These are phyloP conservation scores for Drosophila teissieri DNA, from an alignment of 1,140 invertebrate species.

Conservation along the genomic window DNA sequence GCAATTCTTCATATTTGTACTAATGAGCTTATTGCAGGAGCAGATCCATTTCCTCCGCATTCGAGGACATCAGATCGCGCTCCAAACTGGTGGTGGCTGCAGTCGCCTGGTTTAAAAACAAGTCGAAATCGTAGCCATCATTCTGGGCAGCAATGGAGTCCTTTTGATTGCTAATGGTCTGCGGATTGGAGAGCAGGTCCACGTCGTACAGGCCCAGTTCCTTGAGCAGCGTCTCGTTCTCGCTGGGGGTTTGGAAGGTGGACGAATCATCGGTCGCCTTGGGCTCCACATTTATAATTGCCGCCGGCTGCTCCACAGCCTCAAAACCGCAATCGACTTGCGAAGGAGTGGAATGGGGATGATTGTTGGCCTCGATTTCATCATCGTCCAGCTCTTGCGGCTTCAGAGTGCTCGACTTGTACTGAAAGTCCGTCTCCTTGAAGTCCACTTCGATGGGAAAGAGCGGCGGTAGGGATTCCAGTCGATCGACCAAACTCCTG, in stretches of 20 bases:
- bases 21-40: conserved; percentile 60
- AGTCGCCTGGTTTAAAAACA: conserved; percentile 73
- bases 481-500: conserved; percentile 87
- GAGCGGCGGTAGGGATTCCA: conserved; percentile 89
- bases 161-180: conserved; percentile 76
- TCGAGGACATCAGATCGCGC: conserved; percentile 73
- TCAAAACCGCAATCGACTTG: conserved; percentile 73
- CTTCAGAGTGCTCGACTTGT: conserved; percentile 88
- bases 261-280: conserved; percentile 16
- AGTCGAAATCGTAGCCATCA: conserved; percentile 75
- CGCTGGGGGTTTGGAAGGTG: conserved; percentile 24
- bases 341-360: conserved; percentile 6
- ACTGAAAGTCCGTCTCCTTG: conserved; percentile 95
- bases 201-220: conserved; percentile 76
- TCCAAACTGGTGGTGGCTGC: conserved; percentile 64
- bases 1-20: conserved; percentile 22
- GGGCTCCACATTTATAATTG: conserved; percentile 63
- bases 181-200: conserved; percentile 71
- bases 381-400: conserved; percentile 85
- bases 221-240: conserved; percentile 71
- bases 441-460: conserved; percentile 99
- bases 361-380: conserved; percentile 81
- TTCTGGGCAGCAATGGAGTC: conserved; percentile 73
- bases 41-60: conserved; percentile 75
- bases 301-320: conserved; percentile 71